Conservation (phyloP, 2,797 vertebrate species). For the Cyclura pinguis region DNA sequence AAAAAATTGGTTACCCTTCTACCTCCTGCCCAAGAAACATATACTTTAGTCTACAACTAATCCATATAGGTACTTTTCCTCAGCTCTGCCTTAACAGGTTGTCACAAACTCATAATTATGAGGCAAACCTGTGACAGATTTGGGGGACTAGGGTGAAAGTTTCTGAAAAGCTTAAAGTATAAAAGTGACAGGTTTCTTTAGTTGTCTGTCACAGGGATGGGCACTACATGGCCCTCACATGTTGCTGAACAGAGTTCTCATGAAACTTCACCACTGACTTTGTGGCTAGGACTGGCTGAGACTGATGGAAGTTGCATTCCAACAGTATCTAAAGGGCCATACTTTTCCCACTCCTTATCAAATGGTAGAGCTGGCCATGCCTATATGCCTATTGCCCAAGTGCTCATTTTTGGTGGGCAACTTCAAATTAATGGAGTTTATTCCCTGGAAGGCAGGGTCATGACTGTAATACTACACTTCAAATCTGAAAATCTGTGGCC, state of each 20-base stretch:
- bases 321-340: not conserved
- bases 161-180: not conserved
- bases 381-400: not conserved
- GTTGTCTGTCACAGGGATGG: not conserved
- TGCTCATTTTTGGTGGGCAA: not conserved
- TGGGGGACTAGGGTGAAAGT: no score
- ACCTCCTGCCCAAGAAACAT: no score
- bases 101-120: no score
- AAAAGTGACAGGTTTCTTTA: not conserved
- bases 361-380: not conserved
- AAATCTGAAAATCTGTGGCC: not conserved
- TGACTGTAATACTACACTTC: not conserved
- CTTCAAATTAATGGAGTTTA: not conserved
- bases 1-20: not conserved
- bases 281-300: no score
- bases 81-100: no score
- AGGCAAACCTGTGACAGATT: no score
- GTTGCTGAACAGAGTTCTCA: not conserved
- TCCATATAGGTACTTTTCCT: not conserved
- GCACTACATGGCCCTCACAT: not conserved
- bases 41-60: not conserved
- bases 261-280: not conserved
- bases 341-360: not conserved
- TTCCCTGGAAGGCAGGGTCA: not conserved
- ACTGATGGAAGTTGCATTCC: not conserved